Conservation (phyloP, 1,140 invertebrate genomes). For the Babylonia areolata region DNA sequence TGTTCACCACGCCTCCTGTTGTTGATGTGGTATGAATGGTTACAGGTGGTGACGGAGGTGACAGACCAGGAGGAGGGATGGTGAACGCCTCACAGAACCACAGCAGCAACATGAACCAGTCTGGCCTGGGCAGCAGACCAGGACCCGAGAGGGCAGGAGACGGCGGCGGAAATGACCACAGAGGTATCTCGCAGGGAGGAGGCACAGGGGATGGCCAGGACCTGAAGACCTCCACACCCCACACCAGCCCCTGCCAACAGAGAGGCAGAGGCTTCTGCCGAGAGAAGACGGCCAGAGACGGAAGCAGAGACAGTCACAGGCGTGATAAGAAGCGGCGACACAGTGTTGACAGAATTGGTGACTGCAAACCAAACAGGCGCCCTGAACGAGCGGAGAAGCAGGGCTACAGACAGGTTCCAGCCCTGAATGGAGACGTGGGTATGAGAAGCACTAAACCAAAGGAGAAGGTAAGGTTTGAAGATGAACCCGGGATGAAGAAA, state of each 20-base stretch:
- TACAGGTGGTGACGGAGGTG: neutral
- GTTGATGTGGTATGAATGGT: no score
- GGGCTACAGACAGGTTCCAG: neutral
- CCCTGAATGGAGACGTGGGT: neutral
- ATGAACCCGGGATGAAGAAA: neutral
- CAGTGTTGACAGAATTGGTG: neutral
- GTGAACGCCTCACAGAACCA: neutral
- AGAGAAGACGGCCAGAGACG: neutral
- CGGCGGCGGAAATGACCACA: neutral
- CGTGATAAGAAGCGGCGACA: neutral
- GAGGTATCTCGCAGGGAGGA: neutral
- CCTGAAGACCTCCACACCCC: neutral
- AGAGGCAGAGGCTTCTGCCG: neutral
- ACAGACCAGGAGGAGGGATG: neutral
- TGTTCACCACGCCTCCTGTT: no score
- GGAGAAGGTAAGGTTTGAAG: neutral
- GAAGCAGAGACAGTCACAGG: neutral
- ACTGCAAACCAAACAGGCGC: neutral
- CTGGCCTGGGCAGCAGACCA: neutral
- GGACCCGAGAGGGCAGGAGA: neutral
- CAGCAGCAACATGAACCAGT: neutral
- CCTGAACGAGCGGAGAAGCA: neutral
- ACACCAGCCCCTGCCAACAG: neutral
- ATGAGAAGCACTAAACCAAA: neutral
- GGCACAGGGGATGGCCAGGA: conserved; percentile 1